These are phyloP conservation scores for Lordiphosa collinella DNA, from an alignment of 1,140 invertebrate genomes.

Conservation along the genomic window DNA sequence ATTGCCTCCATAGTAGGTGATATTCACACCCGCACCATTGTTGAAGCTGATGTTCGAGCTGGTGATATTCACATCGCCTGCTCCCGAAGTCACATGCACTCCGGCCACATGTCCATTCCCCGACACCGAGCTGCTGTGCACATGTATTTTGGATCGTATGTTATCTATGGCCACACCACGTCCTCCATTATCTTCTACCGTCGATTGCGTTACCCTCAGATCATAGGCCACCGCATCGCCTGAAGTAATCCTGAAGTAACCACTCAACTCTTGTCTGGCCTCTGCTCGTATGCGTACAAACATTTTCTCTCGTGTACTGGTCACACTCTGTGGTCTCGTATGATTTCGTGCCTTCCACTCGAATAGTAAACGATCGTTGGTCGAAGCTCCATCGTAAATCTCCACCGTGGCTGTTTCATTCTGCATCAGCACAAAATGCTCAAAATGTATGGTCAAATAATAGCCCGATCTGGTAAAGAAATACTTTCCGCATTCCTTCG, in stretches of 20 bases:
- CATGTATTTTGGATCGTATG: conserved; percentile 88
- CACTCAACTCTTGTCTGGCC: conserved; percentile 84
- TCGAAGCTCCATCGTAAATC: conserved; percentile 88
- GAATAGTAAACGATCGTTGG: conserved; percentile 85
- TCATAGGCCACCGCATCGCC: conserved; percentile 91
- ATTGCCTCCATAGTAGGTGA: conserved; percentile 94
- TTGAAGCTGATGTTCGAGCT: conserved; percentile 94
- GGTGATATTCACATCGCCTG: conserved; percentile 95
- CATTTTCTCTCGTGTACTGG: conserved; percentile 87
- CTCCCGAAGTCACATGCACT: conserved; percentile 90
- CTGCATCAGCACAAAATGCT: conserved; percentile 86
- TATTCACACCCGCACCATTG: conserved; percentile 93
- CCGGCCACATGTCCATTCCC: conserved; percentile 94
- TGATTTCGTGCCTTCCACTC: conserved; percentile 86
- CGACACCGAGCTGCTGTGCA: conserved; percentile 90
- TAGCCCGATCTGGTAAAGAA: conserved; percentile 89
- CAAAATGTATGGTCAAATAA: conserved; percentile 90
- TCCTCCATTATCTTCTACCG: conserved; percentile 93
- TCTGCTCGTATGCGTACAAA: conserved; percentile 88
- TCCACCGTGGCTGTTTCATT: conserved; percentile 87
- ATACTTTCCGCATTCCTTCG: conserved; percentile 87
- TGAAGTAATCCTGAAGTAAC: conserved; percentile 88
- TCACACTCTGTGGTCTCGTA: conserved; percentile 91
- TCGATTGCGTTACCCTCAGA: conserved; percentile 91
- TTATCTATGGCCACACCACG: conserved; percentile 94